Evolutionary conservation across 2,797 vertebrate genomes (phyloP).

Genomic region (Tinamus major): DNA sequence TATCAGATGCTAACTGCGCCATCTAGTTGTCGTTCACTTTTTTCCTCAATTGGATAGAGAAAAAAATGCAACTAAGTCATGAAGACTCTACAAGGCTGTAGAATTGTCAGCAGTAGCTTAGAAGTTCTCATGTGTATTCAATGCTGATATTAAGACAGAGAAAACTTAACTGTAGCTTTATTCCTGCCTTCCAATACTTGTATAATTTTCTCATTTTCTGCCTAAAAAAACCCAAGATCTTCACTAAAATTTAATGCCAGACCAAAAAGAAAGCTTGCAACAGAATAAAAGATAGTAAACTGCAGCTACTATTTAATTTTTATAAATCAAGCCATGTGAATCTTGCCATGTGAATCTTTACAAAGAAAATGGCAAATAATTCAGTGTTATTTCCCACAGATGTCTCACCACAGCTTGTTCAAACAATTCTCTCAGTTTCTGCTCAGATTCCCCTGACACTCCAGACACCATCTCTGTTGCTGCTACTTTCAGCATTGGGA

Average conservation of each 20-base stretch:
- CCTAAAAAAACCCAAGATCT: neutral
- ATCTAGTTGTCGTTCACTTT: neutral
- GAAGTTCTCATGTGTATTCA: neutral
- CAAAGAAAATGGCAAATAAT: neutral
- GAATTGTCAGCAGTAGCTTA: too few species aligned
- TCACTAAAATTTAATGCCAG: neutral
- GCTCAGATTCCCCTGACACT: conserved; percentile 95
- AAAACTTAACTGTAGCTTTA: neutral
- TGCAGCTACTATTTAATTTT: neutral
- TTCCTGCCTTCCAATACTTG: neutral
- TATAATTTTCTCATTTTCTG: neutral
- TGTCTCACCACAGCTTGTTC: conserved; percentile 90
- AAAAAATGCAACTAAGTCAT: neutral
- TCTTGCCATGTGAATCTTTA: neutral
- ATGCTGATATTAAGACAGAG: neutral
- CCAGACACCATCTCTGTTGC: conserved; percentile 95
- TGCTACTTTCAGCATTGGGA: conserved; percentile 93
- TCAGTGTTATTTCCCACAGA: neutral
- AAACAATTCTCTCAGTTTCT: conserved; percentile 93
- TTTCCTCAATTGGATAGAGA: neutral
- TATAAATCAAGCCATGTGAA: neutral
- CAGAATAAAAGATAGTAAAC: neutral
- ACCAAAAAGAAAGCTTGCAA: neutral
- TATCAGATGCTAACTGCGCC: neutral
- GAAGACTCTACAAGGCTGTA: neutral